Percentiles rank a stretch among this genome's conserved stretches.
Evolutionary conservation across 2,797 vertebrate species (phyloP).

Genomic region (Enteromius unitaeniatus): DNA sequence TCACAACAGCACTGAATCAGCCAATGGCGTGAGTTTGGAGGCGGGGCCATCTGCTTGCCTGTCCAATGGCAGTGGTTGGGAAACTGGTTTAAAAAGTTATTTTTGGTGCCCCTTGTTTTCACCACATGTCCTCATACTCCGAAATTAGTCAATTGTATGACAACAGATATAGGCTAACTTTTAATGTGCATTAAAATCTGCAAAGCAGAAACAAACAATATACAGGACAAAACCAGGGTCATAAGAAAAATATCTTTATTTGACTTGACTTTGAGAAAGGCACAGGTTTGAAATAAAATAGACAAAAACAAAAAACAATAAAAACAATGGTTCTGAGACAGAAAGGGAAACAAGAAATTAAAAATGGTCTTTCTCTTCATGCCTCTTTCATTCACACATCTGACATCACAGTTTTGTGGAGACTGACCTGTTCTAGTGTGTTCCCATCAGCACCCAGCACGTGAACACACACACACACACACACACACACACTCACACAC

Average conservation of each 20-base stretch:
- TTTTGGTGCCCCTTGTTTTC: neutral
- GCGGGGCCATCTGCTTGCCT: neutral
- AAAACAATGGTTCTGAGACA: neutral
- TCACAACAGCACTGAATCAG: neutral
- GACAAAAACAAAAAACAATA: neutral
- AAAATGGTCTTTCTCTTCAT: constrained; percentile 69
- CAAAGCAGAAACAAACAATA: neutral
- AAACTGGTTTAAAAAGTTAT: constrained; percentile 3
- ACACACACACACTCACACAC: constrained; percentile 25
- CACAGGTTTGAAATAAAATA: constrained; percentile 2
- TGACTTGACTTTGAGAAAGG: neutral
- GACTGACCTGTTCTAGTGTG: constrained; percentile 48
- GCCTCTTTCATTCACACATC: constrained; percentile 55
- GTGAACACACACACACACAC: constrained; percentile 46
- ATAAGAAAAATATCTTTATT: constrained; percentile 41
- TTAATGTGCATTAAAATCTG: neutral
- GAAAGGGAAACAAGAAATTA: neutral
- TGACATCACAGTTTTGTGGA: constrained; percentile 52
- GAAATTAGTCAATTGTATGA: neutral
- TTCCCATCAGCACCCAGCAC: neutral
- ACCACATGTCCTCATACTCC: neutral
- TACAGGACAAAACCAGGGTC: neutral
- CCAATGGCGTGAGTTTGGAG: neutral
- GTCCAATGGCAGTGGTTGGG: neutral
- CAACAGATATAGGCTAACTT: neutral